These are phyloP conservation scores for Sternarchorhynchus goeldii DNA, from an alignment of 2,797 vertebrate species.

Conservation along the genomic window DNA sequence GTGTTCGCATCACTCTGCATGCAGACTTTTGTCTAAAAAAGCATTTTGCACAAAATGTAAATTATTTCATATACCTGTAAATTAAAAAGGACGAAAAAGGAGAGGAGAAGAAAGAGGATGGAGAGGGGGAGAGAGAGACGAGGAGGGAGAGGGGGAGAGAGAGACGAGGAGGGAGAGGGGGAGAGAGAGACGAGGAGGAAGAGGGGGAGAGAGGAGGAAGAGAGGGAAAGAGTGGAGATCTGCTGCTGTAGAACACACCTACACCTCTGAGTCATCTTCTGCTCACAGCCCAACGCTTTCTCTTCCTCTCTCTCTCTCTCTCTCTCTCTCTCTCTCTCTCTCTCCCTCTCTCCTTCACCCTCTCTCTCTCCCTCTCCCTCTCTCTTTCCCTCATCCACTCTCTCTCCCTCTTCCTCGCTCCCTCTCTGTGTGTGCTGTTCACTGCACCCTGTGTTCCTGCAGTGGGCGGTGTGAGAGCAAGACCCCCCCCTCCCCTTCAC, in stretches of 20 bases:
- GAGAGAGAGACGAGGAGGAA: too few species aligned
- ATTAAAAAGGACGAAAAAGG: constrained; percentile 33
- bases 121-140: constrained; percentile 25
- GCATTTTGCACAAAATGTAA: constrained; percentile 8
- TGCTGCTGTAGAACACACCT: constrained; percentile 53
- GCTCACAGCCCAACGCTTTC: constrained; percentile 52
- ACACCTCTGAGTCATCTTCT: constrained; percentile 60
- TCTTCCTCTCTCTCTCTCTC: constrained; percentile 26
- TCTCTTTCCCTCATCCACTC: constrained; percentile 34
- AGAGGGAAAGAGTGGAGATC: constrained; percentile 44
- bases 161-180: neutral
- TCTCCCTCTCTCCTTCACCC: constrained; percentile 37
- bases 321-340: constrained; percentile 28
- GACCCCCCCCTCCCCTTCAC: constrained; percentile 19
- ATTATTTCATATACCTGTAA: constrained; percentile 51
- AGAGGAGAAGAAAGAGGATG: neutral
- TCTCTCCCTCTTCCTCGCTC: constrained; percentile 30
- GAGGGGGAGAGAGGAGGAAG: neutral
- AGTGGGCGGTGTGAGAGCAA: constrained; percentile 51
- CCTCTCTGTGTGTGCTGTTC: constrained; percentile 18
- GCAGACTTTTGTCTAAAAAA: neutral
- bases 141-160: neutral
- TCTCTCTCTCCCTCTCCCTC: constrained; percentile 38
- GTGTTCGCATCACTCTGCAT: constrained; percentile 36
- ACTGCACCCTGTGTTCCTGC: constrained; percentile 36